Percentiles rank a stretch among this genome's conserved stretches.
These are phyloP conservation scores for Tapirus terrestris DNA, from an alignment of 2,113 vertebrate species.

Conservation along the genomic window DNA sequence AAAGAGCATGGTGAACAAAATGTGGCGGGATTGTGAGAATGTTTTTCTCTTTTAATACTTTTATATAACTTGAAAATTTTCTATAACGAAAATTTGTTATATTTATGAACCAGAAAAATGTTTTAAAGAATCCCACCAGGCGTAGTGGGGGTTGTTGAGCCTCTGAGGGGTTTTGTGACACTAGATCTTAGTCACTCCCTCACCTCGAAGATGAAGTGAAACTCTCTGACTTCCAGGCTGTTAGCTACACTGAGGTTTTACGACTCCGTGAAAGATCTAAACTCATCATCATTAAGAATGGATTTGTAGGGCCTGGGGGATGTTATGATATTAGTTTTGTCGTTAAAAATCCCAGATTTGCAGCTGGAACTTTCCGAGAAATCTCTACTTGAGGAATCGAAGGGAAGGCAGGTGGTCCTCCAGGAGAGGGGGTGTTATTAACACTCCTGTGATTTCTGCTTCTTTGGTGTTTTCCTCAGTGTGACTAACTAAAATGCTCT, in stretches of 20 bases:
- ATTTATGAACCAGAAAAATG: background rate
- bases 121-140: background rate
- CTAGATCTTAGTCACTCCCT: background rate
- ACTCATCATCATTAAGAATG: background rate
- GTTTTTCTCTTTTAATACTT: background rate
- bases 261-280: background rate
- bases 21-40: background rate
- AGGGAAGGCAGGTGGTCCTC: background rate
- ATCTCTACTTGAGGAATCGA: background rate
- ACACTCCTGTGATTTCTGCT: background rate
- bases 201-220: background rate
- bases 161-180: background rate
- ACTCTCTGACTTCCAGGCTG: background rate
- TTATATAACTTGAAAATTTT: background rate
- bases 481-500: slow-evolving; percentile 79
- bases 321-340: background rate
- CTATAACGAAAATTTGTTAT: background rate
- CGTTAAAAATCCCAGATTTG: background rate
- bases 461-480: slow-evolving; percentile 43
- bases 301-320: background rate
- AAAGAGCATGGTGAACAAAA: background rate
- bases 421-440: no score
- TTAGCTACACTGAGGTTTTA: background rate
- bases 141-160: background rate
- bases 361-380: background rate